phyloP scores from a whole-genome alignment of 2,797 vertebrate genomes.

The Craterocephalus amniculus region DNA sequence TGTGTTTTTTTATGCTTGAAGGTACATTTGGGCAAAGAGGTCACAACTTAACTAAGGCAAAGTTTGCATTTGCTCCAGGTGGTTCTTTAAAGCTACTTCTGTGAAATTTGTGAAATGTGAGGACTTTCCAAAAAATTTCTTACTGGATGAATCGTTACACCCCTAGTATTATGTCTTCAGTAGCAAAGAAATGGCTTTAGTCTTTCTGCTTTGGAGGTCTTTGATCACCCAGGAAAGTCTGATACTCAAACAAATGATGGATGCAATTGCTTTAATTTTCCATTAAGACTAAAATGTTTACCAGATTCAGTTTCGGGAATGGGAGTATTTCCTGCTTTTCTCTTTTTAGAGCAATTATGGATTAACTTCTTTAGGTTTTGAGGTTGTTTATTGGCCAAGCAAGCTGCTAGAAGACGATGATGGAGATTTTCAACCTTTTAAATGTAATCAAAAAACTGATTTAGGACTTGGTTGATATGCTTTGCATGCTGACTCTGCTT shows the following conservation, averaged over 20 bases:
- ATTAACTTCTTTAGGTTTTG: background rate
- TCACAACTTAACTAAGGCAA: background rate
- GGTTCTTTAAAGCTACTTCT: background rate
- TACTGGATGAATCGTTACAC: too few species aligned
- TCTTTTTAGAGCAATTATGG: background rate
- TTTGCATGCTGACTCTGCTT: conserved; percentile 3
- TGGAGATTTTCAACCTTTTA: background rate
- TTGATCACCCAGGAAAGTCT: background rate
- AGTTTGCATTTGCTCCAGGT: background rate
- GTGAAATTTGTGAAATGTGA: background rate
- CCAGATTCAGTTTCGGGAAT: background rate
- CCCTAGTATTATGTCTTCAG: too few species aligned
- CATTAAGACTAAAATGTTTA: background rate
- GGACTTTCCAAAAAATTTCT: background rate
- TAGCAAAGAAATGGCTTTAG: background rate
- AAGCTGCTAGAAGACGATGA: background rate
- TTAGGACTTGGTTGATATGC: conserved; percentile 9
- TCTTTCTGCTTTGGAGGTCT: background rate
- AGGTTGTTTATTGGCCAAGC: background rate
- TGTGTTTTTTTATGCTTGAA: conserved; percentile 3
- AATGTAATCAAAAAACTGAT: conserved; percentile 7
- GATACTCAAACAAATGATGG: background rate
- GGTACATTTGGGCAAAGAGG: background rate
- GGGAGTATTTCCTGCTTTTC: background rate
- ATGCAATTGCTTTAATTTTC: background rate